Evolutionary conservation across 2,113 vertebrate genomes (phyloP).

Genomic region (Ceyx melanurus): DNA sequence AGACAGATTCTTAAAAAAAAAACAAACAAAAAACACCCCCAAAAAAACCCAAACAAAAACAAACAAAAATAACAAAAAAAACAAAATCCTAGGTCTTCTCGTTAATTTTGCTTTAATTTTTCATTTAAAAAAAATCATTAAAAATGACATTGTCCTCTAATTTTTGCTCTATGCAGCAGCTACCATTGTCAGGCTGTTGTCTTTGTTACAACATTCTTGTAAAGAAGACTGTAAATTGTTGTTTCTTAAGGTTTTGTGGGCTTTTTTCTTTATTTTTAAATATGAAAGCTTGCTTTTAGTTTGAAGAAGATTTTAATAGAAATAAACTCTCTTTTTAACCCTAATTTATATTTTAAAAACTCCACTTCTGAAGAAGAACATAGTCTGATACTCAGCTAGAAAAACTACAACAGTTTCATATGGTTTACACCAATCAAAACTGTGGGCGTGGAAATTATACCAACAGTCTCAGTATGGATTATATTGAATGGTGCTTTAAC

Average conservation of each 20-base stretch:
- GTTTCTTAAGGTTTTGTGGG: neutral
- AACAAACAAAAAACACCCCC: too few species aligned
- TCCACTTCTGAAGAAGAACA: neutral
- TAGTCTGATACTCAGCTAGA: neutral
- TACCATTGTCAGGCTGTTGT: slow-evolving; percentile 47
- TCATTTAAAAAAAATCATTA: slow-evolving; percentile 57
- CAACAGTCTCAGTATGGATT: neutral
- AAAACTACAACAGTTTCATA: neutral
- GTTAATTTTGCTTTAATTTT: slow-evolving; percentile 49
- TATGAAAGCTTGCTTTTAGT: neutral
- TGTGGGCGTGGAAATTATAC: neutral
- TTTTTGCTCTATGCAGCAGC: slow-evolving; percentile 42
- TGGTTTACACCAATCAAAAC: neutral
- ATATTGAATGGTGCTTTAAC: neutral
- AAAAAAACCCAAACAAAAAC: too few species aligned
- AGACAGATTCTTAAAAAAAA: neutral
- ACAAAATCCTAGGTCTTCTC: neutral
- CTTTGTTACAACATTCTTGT: slow-evolving; percentile 20
- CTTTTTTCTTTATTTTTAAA: neutral
- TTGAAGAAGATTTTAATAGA: neutral
- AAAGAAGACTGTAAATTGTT: neutral
- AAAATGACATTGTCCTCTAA: slow-evolving; percentile 56
- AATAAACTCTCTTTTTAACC: neutral
- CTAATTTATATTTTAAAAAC: neutral
- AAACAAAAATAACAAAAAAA: too few species aligned